Evolutionary conservation across 2,113 vertebrate species (phyloP).

Genomic region (Hydrochoerus hydrochaeris): DNA sequence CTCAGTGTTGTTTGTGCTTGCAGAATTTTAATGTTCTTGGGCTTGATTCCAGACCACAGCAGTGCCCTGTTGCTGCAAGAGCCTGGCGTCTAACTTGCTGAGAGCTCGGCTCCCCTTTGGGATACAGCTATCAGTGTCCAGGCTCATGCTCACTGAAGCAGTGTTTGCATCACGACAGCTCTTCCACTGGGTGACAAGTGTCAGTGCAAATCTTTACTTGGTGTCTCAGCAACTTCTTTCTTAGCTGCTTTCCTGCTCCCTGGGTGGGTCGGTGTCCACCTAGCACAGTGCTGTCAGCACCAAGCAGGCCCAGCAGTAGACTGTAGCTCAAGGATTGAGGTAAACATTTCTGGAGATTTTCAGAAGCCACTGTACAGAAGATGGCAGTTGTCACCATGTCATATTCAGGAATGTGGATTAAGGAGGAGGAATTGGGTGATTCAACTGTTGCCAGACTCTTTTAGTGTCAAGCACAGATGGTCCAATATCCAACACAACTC

Average conservation of each 20-base stretch:
- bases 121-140: not conserved
- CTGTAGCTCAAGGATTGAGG: not conserved
- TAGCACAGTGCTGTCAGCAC: not conserved
- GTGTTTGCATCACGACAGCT: not conserved
- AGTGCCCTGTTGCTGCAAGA: not conserved
- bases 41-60: not conserved
- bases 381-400: fast-evolving
- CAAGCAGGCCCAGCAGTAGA: too few relatives aligned
- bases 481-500: not conserved
- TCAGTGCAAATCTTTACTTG: not conserved
- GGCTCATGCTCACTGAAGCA: not conserved
- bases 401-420: not conserved
- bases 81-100: not conserved
- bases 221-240: not conserved
- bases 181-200: not conserved
- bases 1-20: not conserved
- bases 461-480: not conserved
- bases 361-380: not conserved
- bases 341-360: not conserved
- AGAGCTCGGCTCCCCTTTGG: not conserved
- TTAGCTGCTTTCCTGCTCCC: not conserved
- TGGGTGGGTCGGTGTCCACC: not conserved
- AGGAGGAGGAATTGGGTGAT: not conserved
- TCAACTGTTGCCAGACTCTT: not conserved
- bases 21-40: not conserved